phyloP scores from a whole-genome alignment of 1,140 invertebrate genomes.

The Penaeus japonicus region DNA sequence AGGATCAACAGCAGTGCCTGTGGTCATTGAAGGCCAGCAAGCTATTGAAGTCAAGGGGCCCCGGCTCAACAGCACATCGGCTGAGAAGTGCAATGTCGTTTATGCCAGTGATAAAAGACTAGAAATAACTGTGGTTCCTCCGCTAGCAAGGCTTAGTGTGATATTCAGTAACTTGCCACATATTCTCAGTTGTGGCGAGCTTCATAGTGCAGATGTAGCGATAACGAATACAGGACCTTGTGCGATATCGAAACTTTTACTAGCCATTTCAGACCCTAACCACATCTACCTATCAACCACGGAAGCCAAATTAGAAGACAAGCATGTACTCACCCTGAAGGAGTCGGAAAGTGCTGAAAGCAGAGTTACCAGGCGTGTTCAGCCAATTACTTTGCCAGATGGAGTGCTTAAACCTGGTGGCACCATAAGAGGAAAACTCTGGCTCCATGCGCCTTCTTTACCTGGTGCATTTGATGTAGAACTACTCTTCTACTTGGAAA shows the following conservation, averaged over 20 bases:
- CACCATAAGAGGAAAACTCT: conserved; percentile 28
- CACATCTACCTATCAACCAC: conserved; percentile 36
- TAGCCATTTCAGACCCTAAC: conserved; percentile 52
- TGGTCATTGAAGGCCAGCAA: conserved; percentile 63
- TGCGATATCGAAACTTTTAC: conserved; percentile 42
- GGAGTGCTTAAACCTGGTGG: conserved; percentile 26
- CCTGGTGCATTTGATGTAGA: conserved; percentile 46
- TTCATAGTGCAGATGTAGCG: conserved; percentile 35
- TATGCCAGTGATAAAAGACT: conserved; percentile 66
- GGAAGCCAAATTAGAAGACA: not conserved
- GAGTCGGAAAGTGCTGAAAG: conserved; percentile 16
- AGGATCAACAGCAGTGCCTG: conserved; percentile 18
- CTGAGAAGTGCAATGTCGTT: conserved; percentile 63
- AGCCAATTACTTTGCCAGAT: not conserved
- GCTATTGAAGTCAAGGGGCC: conserved; percentile 65
- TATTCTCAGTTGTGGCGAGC: conserved; percentile 47
- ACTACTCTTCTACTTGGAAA: conserved; percentile 45
- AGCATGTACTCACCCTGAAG: conserved; percentile 17
- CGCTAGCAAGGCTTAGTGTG: conserved; percentile 66
- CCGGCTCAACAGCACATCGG: conserved; percentile 64
- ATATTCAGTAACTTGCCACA: conserved; percentile 39
- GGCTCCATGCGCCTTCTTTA: conserved; percentile 38
- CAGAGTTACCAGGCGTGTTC: not conserved
- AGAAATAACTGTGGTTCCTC: conserved; percentile 64
- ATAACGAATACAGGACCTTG: conserved; percentile 50